Evolutionary conservation across 2,113 vertebrate genomes (phyloP).

Genomic region (Labrus mixtus): DNA sequence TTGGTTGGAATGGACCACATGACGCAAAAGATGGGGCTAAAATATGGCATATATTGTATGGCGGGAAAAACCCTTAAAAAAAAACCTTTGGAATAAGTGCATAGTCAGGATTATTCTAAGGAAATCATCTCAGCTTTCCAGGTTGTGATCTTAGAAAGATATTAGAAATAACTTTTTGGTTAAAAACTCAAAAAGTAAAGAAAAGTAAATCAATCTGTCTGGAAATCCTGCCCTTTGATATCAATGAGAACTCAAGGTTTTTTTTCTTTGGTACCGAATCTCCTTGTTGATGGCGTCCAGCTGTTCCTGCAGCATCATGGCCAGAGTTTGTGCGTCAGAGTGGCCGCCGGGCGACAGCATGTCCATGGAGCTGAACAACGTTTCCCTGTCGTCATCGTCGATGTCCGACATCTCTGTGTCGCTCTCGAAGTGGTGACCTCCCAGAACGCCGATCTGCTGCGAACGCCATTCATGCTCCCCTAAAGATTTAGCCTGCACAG

Average conservation of each 20-base stretch:
- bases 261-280: conserved; percentile 87
- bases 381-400: conserved; percentile 96
- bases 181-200: conserved; percentile 21
- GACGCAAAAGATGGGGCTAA: too few relatives aligned
- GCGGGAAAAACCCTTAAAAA: too few relatives aligned
- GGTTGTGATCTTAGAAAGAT: conserved; percentile 3
- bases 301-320: conserved; percentile 99
- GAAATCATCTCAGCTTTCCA: neutral
- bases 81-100: too few relatives aligned
- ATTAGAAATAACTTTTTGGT: conserved; percentile 2
- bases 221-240: conserved; percentile 12
- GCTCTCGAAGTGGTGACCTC: conserved; percentile 94
- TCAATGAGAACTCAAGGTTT: neutral
- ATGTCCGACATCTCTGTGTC: conserved; percentile 99
- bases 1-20: too few relatives aligned
- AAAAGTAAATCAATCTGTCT: conserved; percentile 34
- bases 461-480: conserved; percentile 97
- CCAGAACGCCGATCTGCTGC: conserved; percentile 91
- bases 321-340: conserved; percentile 96
- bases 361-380: conserved; percentile 98
- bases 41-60: too few relatives aligned
- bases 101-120: too few relatives aligned
- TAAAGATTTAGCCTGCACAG: conserved; percentile 91
- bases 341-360: conserved; percentile 96
- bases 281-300: conserved; percentile 99